Evolutionary conservation across 2,797 vertebrate genomes (phyloP), one percentile per base, ranked within the genome.

Genomic region (Myiothlypis coronata): DNA sequence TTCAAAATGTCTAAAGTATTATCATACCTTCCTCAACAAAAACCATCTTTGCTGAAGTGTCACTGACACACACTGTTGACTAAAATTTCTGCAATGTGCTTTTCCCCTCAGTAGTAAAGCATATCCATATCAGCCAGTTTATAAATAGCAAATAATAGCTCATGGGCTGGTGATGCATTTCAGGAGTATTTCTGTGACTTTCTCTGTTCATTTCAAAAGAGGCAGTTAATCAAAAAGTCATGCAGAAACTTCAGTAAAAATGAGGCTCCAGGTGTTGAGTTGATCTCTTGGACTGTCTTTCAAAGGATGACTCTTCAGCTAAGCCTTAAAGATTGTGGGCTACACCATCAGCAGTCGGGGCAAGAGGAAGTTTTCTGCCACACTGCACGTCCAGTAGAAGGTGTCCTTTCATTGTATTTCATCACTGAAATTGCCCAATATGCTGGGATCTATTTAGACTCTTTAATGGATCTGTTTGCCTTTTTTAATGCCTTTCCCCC

Each of bases 111-210:
- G 65, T 86, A 95, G 90, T 88, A 95, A 96, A 89, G 84, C 24
- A 14, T 93, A 96, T 90, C 61, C 32, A 19, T 93, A 97, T 97
- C 96, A 94, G 69, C 70, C 93, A 80, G 84, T 81, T 90, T 97
- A 97, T 96, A 97, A 97, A 97, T 95, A 97, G 96, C 85, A 97
- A 97, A 93, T 97, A 97, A 97, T 97, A 96, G 93, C 95, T 97
- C 91, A 77, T 97, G 94, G 94, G 94, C 79, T 94, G 85, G 87
- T 94, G 94, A 95, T 97, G 92, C 80, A 86, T 96, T 97, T 55
- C 91, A 96, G 59, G 72, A 95, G 90, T 96, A 95, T 97, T 98
- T 97, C 95, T 97, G 93, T 96, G 89, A 82, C 90, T 97, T 93
- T 95, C 89, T 96, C 95, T 97, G 86, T 97, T 97, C 86, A 46